Conservation (phyloP, 2,888 invertebrate species). For the Tetragnatha montana region DNA sequence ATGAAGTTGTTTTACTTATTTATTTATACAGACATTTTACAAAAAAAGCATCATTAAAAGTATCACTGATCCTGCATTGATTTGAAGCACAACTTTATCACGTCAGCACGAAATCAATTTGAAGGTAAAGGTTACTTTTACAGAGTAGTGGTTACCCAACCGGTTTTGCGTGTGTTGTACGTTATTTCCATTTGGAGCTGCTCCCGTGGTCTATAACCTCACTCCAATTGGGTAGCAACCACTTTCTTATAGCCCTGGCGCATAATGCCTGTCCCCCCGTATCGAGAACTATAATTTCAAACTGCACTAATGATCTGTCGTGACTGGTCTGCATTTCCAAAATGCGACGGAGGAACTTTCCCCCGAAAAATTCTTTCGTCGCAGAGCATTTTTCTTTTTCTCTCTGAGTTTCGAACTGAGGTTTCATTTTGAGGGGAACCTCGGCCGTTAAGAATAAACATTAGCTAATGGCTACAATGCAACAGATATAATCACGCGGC, state of each 20-base stretch:
- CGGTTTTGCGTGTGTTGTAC: neutral
- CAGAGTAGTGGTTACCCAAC: constrained; percentile 9
- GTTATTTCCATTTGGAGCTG: constrained; percentile 53
- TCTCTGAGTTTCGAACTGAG: constrained; percentile 55
- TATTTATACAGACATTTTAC: too few relatives aligned
- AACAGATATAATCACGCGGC: constrained; percentile 67
- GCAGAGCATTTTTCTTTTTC: constrained; percentile 48
- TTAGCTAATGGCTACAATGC: constrained; percentile 63
- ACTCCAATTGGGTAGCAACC: constrained; percentile 47
- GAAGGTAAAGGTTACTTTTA: neutral
- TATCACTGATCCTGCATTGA: neutral
- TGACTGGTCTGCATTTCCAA: constrained; percentile 54
- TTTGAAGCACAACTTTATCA: neutral
- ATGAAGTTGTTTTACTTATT: too few relatives aligned
- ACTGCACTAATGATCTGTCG: constrained; percentile 55
- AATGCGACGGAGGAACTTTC: constrained; percentile 22
- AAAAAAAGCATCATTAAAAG: too few relatives aligned
- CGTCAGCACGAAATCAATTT: constrained; percentile 5
- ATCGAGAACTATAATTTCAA: constrained; percentile 58
- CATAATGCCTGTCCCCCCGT: constrained; percentile 40
- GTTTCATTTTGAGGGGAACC: constrained; percentile 63
- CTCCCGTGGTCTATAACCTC: constrained; percentile 27
- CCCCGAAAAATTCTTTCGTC: constrained; percentile 9
- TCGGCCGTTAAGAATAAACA: constrained; percentile 53
- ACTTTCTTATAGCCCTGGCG: constrained; percentile 29